Percentiles rank a stretch among this genome's conserved stretches.
Conservation (phyloP, 1,140 invertebrate genomes). For the Lysiphlebus fabarum region DNA sequence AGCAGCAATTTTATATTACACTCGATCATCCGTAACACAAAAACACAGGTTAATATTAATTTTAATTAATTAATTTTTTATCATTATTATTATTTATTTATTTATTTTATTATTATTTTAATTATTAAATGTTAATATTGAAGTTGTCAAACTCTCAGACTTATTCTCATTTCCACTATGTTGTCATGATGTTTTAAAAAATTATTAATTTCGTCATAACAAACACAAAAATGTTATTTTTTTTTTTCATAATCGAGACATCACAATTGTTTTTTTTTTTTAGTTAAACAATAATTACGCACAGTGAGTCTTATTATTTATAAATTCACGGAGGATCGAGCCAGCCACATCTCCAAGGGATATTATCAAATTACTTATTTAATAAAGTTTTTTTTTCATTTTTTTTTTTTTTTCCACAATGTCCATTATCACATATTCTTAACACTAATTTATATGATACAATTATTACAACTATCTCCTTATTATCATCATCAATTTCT, state of each 20-base stretch:
- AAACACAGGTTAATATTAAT: too few relatives aligned
- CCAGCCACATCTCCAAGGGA: not conserved
- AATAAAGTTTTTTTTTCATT: not conserved
- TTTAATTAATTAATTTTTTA: too few relatives aligned
- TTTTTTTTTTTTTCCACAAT: not conserved
- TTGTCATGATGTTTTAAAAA: conserved; percentile 42
- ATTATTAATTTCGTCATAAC: not conserved
- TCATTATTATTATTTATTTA: too few relatives aligned
- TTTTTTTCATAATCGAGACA: conserved; percentile 6
- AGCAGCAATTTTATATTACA: too few relatives aligned
- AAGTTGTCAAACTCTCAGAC: conserved; percentile 36
- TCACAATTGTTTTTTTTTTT: conserved; percentile 15
- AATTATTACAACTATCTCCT: conserved; percentile 12
- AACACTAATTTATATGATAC: conserved; percentile 23
- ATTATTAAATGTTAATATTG: conserved; percentile 18
- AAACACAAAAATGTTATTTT: not conserved
- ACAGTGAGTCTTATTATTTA: not conserved
- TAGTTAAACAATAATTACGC: conserved; percentile 3
- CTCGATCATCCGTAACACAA: too few relatives aligned
- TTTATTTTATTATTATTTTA: too few relatives aligned
- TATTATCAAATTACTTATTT: not conserved
- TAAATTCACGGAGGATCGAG: not conserved
- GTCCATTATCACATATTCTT: conserved; percentile 16
- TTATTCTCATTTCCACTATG: conserved; percentile 36
- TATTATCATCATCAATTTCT: conserved; percentile 7